phyloP scores from a whole-genome alignment of 2,888 invertebrate species.

The Meiosimyza platycephala region DNA sequence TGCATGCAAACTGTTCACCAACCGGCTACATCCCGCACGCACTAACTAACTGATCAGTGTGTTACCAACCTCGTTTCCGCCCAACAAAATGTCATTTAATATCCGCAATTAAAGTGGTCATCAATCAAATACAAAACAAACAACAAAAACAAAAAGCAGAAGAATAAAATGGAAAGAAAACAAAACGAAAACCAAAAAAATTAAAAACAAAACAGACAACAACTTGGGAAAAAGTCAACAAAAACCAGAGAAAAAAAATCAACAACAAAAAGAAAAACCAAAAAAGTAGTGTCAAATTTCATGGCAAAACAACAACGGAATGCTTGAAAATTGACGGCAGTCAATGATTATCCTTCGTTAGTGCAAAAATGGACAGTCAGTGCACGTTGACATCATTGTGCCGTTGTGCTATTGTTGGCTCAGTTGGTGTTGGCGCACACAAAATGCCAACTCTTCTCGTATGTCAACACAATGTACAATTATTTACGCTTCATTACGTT shows the following conservation, averaged over 20 bases:
- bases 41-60: not conserved
- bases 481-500: slow-evolving; percentile 31
- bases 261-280: not conserved
- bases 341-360: slow-evolving; percentile 32
- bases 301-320: slow-evolving; percentile 4
- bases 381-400: slow-evolving; percentile 6
- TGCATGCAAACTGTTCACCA: no score
- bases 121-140: slow-evolving; percentile 60
- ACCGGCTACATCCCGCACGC: no score
- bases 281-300: slow-evolving; percentile 19
- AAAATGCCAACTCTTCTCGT: slow-evolving; percentile 6
- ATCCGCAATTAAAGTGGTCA: slow-evolving; percentile 68
- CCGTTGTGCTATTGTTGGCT: slow-evolving; percentile 15
- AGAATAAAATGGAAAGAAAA: not conserved
- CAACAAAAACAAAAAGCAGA: not conserved
- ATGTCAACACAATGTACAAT: slow-evolving; percentile 30
- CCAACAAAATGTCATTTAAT: slow-evolving; percentile 64
- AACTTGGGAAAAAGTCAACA: slow-evolving; percentile 3
- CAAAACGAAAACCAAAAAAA: not conserved
- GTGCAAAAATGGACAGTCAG: not conserved
- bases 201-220: not conserved
- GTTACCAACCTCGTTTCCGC: not conserved
- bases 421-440: slow-evolving; percentile 1
- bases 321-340: slow-evolving; percentile 1
- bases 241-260: slow-evolving; percentile 1